Conservation (phyloP, 2,888 invertebrate genomes). For the Drosophila testacea region DNA sequence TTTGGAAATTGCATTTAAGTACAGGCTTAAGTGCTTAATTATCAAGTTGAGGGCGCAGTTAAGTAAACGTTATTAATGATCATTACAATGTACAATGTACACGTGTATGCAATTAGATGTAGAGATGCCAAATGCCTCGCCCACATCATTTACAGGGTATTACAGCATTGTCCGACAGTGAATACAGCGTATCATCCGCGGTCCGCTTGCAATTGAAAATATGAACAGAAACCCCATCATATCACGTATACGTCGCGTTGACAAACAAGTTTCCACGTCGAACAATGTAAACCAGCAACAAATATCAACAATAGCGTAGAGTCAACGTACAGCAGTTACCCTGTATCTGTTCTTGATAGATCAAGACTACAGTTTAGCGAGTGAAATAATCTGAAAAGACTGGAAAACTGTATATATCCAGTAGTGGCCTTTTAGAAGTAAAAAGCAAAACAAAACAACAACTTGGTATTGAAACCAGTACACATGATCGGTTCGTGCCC, state of each 20-base stretch:
- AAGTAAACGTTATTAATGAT: constrained; percentile 2
- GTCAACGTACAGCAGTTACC: constrained; percentile 8
- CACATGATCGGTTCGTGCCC: constrained; percentile 19
- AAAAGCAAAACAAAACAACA: constrained; percentile 6
- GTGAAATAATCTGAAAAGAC: neutral
- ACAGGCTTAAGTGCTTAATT: neutral
- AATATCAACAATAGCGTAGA: neutral
- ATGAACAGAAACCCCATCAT: constrained; percentile 17
- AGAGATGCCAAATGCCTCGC: neutral
- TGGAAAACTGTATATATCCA: constrained; percentile 1
- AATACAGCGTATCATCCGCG: constrained; percentile 19
- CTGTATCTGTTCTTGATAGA: neutral
- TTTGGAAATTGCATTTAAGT: constrained; percentile 16
- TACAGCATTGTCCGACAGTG: neutral
- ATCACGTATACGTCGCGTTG: constrained; percentile 50
- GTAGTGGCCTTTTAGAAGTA: neutral
- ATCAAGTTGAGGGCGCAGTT: constrained; percentile 3
- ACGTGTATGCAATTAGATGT: constrained; percentile 11
- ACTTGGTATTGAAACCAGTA: constrained; percentile 28
- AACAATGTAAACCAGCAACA: constrained; percentile 1
- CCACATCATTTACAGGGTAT: constrained; percentile 12
- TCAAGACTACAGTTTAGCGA: too few relatives aligned
- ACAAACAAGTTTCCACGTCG: constrained; percentile 20
- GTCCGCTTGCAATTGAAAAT: constrained; percentile 10
- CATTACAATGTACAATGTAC: neutral